Evolutionary conservation across 2,888 invertebrate species (phyloP), one percentile per base, ranked within the genome.

Genomic region (Drosophila aldrichi): DNA sequence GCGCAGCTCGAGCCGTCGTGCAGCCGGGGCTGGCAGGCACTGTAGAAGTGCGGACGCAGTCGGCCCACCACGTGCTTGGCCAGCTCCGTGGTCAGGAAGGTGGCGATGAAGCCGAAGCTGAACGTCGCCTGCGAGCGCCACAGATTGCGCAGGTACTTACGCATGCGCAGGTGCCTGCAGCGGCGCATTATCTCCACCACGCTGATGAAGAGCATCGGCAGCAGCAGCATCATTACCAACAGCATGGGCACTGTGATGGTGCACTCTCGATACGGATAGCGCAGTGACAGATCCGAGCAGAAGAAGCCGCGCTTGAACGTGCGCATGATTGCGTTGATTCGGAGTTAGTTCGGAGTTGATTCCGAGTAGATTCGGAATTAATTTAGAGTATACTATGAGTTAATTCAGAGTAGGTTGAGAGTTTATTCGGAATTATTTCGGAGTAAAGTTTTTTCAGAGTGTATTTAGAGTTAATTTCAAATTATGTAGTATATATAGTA

Each of bases 221-320:
- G 70, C 40, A 91, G 66, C 1, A 91, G 84, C 88, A 89, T 89
- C 80, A 88, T 82, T 10, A 91, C 60, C 56, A 91, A 70, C 48
- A 91, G 81, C 91, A 91, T 91, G 9, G 91, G 77, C 52, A 91
- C 87, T 2, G 89, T 91, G 54, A 91, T 91, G 41, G 92, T 91
- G 77, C 89, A 87, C 6, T 91, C 91, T n/a, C 70, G 81, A 64
- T 91, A 92, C 1, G 91, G 91, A 67, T 91, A 91, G 7, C 91
- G 89, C 25, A 91, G 71, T 20, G 84, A 82, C 1, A 91, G 81
- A 59, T 91, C 91, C 61, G 79, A 79, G 74, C 91, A 91, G 78
- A 91, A 91, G 79, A 91, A 91, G 29, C 91, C 91, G 9, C 91
- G 89, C 34, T 91, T 90, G n/a, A 89, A 91, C 18, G 89, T 84